Conservation (phyloP, 2,797 vertebrate species). For the Xenentodon cancila region DNA sequence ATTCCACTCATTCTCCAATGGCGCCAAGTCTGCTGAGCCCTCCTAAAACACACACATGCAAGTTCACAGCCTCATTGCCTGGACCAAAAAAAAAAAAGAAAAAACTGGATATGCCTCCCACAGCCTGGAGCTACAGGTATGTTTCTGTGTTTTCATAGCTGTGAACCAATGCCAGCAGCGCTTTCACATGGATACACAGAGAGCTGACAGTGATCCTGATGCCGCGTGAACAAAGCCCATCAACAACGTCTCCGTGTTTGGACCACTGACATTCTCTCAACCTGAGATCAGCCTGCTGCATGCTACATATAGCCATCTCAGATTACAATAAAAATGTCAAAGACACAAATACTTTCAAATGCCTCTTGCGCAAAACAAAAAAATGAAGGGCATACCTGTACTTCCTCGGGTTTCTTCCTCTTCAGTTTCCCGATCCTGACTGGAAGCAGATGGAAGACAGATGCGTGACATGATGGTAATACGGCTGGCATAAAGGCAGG, state of each 20-base stretch:
- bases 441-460: constrained; percentile 65
- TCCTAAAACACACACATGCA: constrained; percentile 85
- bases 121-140: constrained; percentile 52
- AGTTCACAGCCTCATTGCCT: constrained; percentile 34
- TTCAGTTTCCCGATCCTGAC: constrained; percentile 98
- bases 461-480: not conserved
- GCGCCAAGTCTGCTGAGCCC: constrained; percentile 87
- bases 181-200: constrained; percentile 64
- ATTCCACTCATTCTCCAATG: constrained; percentile 93
- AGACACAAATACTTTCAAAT: constrained; percentile 17
- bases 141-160: constrained; percentile 57
- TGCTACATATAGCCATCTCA: constrained; percentile 12
- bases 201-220: constrained; percentile 64
- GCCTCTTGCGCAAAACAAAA: not conserved
- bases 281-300: constrained; percentile 14
- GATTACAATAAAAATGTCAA: constrained; percentile 44
- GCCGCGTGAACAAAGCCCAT: constrained; percentile 50
- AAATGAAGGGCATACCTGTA: constrained; percentile 82
- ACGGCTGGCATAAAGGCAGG: too few species aligned
- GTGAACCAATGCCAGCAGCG: constrained; percentile 32
- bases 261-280: constrained; percentile 26
- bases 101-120: constrained; percentile 12
- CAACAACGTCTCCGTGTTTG: constrained; percentile 8
- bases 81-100: constrained; percentile 23
- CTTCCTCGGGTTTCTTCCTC: constrained; percentile 94